A percentile compares a stretch with the other conserved stretches of the same genome.
Conservation (phyloP, 2,888 invertebrate genomes). For the Saturnia japonica region DNA sequence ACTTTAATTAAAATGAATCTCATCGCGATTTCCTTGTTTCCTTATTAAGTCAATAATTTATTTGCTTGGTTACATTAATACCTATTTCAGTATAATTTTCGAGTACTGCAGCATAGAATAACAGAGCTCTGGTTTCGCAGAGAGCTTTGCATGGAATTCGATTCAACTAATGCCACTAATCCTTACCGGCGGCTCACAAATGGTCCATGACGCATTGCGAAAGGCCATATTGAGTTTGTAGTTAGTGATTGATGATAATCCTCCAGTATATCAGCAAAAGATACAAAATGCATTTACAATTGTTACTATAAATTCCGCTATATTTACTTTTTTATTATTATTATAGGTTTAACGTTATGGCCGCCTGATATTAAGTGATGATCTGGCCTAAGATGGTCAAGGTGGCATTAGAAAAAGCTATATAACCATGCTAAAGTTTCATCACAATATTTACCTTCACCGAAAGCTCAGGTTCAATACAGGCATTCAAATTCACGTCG, state of each 20-base stretch:
- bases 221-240: slow-evolving; percentile 74
- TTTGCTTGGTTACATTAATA: slow-evolving; percentile 28
- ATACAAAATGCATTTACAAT: background rate
- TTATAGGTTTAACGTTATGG: too few relatives aligned
- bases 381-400: too few relatives aligned
- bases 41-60: slow-evolving; percentile 49
- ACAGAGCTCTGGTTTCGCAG: slow-evolving; percentile 49
- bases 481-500: too few relatives aligned
- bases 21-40: slow-evolving; percentile 38
- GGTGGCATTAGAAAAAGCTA: too few relatives aligned
- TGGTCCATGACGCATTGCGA: slow-evolving; percentile 67
- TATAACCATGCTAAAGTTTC: too few relatives aligned
- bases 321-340: too few relatives aligned
- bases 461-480: too few relatives aligned
- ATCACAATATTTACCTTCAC: too few relatives aligned
- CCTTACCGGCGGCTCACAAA: slow-evolving; percentile 70
- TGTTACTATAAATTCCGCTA: background rate
- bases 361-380: too few relatives aligned
- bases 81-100: slow-evolving; percentile 4
- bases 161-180: slow-evolving; percentile 79
- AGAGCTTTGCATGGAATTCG: slow-evolving; percentile 77
- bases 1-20: slow-evolving; percentile 63
- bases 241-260: slow-evolving; percentile 79
- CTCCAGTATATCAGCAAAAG: slow-evolving; percentile 48
- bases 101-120: slow-evolving; percentile 1